Evolutionary conservation across 2,113 vertebrate species (phyloP).

Genomic region (Rhea americana): DNA sequence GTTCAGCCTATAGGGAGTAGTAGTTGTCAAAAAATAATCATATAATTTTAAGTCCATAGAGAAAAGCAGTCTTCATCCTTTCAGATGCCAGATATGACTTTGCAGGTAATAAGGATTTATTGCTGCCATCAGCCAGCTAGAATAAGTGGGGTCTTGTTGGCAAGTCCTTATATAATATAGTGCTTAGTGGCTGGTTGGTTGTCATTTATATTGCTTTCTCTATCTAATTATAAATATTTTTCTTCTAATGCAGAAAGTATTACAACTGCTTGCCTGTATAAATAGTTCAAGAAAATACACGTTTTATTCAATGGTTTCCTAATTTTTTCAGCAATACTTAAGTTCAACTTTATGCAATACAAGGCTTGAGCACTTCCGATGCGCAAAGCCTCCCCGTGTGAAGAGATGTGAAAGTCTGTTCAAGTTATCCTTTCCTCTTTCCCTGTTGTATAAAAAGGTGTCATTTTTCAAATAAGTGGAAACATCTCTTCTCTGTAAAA

Average conservation of each 20-base stretch:
- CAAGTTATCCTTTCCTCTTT: neutral
- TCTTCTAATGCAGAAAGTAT: neutral
- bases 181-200: neutral
- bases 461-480: neutral
- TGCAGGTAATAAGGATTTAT: constrained; percentile 43
- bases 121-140: neutral
- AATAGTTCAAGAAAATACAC: neutral
- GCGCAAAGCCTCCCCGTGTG: neutral
- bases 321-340: neutral
- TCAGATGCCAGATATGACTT: constrained; percentile 12
- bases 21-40: constrained; percentile 44
- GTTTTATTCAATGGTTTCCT: neutral
- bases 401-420: neutral
- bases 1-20: neutral
- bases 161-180: neutral
- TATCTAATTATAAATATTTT: neutral
- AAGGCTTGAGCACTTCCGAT: neutral
- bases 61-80: constrained; percentile 49
- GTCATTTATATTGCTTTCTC: neutral
- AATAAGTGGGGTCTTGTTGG: neutral
- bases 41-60: constrained; percentile 32
- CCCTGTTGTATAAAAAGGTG: neutral
- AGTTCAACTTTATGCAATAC: neutral
- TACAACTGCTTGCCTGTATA: neutral
- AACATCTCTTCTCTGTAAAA: neutral